phyloP scores from a whole-genome alignment of 2,888 invertebrate species.

The Drepana falcataria region DNA sequence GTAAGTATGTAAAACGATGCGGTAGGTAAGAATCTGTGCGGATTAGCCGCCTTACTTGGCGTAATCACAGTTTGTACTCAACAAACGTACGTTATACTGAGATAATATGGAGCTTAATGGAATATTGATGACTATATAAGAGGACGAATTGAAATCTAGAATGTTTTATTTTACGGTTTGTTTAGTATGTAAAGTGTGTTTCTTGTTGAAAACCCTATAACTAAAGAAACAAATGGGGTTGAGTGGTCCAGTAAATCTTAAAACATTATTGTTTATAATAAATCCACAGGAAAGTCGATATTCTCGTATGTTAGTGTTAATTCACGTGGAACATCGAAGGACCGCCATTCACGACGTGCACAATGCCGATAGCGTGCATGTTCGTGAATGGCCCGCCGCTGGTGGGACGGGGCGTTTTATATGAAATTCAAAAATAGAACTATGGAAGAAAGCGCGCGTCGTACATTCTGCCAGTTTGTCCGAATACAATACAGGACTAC shows the following conservation, averaged over 20 bases:
- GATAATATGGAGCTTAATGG: too few relatives aligned
- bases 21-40: conserved; percentile 4
- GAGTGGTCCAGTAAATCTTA: too few relatives aligned
- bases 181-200: too few relatives aligned
- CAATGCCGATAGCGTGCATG: conserved; percentile 30
- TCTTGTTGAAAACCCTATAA: too few relatives aligned
- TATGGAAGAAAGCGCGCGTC: conserved; percentile 35
- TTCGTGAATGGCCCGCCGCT: conserved; percentile 26
- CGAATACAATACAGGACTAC: conserved; percentile 29
- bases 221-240: too few relatives aligned
- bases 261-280: too few relatives aligned
- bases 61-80: conserved; percentile 4
- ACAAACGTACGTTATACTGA: too few relatives aligned
- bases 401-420: conserved; percentile 25
- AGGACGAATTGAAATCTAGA: too few relatives aligned
- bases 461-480: conserved; percentile 39
- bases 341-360: conserved; percentile 29
- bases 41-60: conserved; percentile 1
- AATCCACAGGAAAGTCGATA: conserved; percentile 1
- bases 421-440: conserved; percentile 47
- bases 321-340: conserved; percentile 31
- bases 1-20: conserved; percentile 43
- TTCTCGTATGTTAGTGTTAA: conserved; percentile 22
- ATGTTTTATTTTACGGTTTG: too few relatives aligned
- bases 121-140: too few relatives aligned